Percentiles rank a stretch among this genome's conserved stretches.
phyloP scores from a whole-genome alignment of 2,113 vertebrate genomes.

The Gambusia holbrooki region DNA sequence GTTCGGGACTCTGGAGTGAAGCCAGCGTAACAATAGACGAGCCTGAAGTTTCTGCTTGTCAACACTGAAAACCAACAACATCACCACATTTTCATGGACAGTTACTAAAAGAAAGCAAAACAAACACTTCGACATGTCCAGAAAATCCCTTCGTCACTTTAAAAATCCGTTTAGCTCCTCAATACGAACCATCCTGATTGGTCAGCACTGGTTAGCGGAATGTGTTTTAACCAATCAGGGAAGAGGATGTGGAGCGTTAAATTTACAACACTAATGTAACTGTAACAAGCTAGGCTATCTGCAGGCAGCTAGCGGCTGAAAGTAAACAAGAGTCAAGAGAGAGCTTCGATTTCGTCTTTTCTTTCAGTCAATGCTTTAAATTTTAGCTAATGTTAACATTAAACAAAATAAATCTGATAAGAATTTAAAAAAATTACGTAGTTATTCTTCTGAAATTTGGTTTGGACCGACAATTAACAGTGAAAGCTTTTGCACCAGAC shows the following conservation, averaged over 20 bases:
- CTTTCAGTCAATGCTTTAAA: conserved; percentile 1
- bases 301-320: not conserved
- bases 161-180: not conserved
- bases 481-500: conserved; percentile 22
- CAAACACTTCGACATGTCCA: conserved; percentile 58
- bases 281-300: conserved; percentile 2
- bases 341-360: not conserved
- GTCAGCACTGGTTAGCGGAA: conserved; percentile 35
- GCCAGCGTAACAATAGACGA: conserved; percentile 4
- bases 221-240: conserved; percentile 38
- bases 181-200: conserved; percentile 18
- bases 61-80: not conserved
- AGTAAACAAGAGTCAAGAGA: not conserved
- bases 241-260: conserved; percentile 8
- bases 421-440: not conserved
- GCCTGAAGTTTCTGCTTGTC: not conserved
- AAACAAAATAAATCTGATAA: not conserved
- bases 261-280: not conserved
- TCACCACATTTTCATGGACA: conserved; percentile 10
- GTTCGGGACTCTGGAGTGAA: conserved; percentile 38
- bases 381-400: conserved; percentile 2
- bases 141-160: conserved; percentile 17
- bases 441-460: conserved; percentile 2
- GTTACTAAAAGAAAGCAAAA: not conserved
- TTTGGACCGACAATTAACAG: not conserved